Percentiles rank a stretch among this genome's conserved stretches.
Conservation (phyloP, 2,797 vertebrate species). For the Xenops minutus region DNA sequence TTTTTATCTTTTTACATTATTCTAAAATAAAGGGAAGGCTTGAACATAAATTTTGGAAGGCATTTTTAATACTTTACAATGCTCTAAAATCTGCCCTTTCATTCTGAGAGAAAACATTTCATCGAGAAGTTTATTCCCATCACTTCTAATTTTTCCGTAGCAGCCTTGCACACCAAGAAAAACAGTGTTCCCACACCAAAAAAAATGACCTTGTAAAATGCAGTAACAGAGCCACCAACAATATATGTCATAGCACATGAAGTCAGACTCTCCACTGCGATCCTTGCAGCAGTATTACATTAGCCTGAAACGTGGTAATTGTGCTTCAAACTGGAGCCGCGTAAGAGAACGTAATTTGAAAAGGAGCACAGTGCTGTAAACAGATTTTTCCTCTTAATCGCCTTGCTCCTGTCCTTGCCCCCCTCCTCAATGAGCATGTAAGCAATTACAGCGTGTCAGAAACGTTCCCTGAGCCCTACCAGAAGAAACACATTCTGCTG, state of each 20-base stretch:
- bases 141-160: slow-evolving; percentile 21
- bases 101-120: slow-evolving; percentile 11
- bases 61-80: not conserved
- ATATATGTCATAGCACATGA: not conserved
- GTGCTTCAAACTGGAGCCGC: not conserved
- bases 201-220: slow-evolving; percentile 24
- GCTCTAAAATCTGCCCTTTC: not conserved
- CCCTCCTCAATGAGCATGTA: not conserved
- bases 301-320: not conserved
- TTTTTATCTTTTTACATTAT: not conserved
- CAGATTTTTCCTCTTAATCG: not conserved
- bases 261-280: slow-evolving; percentile 6
- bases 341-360: not conserved
- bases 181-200: slow-evolving; percentile 26
- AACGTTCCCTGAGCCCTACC: not conserved
- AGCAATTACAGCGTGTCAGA: not conserved
- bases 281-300: not conserved
- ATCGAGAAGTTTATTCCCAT: not conserved
- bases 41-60: not conserved
- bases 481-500: not conserved
- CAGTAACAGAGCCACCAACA: slow-evolving; percentile 36
- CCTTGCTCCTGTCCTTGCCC: not conserved
- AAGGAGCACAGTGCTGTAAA: not conserved
- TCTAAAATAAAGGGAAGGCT: slow-evolving; percentile 9
- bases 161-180: slow-evolving; percentile 35